A percentile compares a stretch with the other conserved stretches of the same genome.
These are phyloP conservation scores for Nycticryphes semicollaris DNA, from an alignment of 2,113 vertebrate genomes.

Conservation along the genomic window DNA sequence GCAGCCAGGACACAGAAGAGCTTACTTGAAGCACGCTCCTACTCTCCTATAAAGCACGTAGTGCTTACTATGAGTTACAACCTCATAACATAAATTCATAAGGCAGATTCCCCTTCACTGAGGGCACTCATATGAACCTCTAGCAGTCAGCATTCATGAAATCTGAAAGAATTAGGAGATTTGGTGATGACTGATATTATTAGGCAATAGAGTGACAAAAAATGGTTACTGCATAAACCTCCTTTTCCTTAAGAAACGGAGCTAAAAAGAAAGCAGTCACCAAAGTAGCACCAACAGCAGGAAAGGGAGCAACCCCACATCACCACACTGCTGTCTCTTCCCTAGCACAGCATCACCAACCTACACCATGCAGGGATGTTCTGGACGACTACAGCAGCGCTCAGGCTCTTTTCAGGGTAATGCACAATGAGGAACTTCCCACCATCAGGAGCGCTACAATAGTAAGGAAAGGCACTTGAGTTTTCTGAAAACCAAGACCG, in stretches of 20 bases:
- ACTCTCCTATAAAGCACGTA: not conserved
- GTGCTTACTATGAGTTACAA: not conserved
- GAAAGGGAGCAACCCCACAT: not conserved
- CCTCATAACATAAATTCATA: not conserved
- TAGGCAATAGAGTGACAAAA: not conserved
- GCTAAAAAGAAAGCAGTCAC: not conserved
- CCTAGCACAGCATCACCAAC: not conserved
- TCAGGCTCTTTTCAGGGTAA: not conserved
- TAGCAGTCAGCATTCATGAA: rapidly evolving
- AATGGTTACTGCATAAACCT: not conserved
- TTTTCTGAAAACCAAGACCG: not conserved
- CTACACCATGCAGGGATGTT: rapidly evolving
- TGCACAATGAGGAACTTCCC: not conserved
- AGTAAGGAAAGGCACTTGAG: not conserved
- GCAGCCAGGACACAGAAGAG: not conserved
- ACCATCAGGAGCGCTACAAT: not conserved
- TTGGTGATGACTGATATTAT: not conserved
- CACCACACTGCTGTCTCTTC: not conserved
- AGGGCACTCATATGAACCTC: not conserved
- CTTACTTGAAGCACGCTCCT: not conserved
- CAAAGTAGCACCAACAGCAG: not conserved
- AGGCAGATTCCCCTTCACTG: not conserved
- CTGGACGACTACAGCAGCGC: not conserved
- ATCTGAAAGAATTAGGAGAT: not conserved
- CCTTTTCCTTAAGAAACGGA: not conserved